Percentiles rank a stretch among this genome's conserved stretches.
These are phyloP conservation scores for Pyxicephalus adspersus DNA, from an alignment of 2,113 vertebrate species.

Conservation along the genomic window DNA sequence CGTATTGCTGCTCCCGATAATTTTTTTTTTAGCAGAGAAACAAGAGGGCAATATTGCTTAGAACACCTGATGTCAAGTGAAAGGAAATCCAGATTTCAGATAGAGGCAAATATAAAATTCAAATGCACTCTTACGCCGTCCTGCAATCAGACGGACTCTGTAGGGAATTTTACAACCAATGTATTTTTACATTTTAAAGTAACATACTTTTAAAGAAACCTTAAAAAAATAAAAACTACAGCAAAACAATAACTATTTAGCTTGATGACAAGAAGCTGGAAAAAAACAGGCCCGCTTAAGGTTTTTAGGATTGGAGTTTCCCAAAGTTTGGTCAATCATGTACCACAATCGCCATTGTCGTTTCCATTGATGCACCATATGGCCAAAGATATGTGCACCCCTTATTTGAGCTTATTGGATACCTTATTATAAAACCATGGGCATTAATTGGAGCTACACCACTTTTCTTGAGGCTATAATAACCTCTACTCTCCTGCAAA, in stretches of 20 bases:
- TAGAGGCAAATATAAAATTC: neutral
- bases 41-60: conserved; percentile 11
- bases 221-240: neutral
- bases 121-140: neutral
- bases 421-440: too few species aligned
- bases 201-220: neutral
- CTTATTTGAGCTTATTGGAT: too few species aligned
- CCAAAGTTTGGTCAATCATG: too few species aligned
- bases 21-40: neutral
- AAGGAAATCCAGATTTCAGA: neutral
- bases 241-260: neutral
- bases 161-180: neutral
- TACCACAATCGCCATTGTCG: too few species aligned
- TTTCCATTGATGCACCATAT: too few species aligned
- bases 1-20: neutral
- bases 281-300: too few species aligned
- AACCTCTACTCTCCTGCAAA: too few species aligned
- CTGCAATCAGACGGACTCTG: neutral
- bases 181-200: neutral
- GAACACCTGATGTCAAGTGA: conserved; percentile 20
- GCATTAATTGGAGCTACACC: too few species aligned
- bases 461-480: too few species aligned
- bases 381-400: too few species aligned
- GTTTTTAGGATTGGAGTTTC: too few species aligned
- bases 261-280: too few species aligned